These are phyloP conservation scores for Phylloscopus trochilus DNA, from an alignment of 2,113 vertebrate species.

Conservation along the genomic window DNA sequence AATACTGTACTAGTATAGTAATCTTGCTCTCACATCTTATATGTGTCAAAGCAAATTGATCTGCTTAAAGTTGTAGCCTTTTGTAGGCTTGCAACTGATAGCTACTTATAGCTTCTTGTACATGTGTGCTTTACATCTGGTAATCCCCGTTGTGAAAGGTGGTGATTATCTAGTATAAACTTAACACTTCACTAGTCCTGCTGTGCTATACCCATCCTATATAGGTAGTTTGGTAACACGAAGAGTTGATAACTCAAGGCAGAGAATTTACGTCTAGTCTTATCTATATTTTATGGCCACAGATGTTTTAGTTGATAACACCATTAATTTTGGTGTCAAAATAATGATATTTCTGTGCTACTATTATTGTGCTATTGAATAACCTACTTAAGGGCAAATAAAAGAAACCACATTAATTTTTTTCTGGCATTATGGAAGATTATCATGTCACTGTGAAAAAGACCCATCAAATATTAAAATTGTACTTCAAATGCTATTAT, in stretches of 20 bases:
- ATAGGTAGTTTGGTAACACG: neutral
- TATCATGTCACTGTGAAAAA: neutral
- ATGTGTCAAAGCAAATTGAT: neutral
- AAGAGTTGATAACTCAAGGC: neutral
- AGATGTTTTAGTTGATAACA: neutral
- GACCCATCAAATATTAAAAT: neutral
- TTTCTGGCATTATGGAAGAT: neutral
- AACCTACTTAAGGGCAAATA: neutral
- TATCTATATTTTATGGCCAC: neutral
- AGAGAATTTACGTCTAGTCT: neutral
- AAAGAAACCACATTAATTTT: neutral
- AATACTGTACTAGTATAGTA: neutral
- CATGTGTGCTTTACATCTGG: neutral
- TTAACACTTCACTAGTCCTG: neutral
- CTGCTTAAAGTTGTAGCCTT: neutral
- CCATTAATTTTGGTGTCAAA: neutral
- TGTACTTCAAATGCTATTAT: neutral
- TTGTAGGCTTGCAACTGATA: neutral
- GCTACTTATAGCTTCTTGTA: neutral
- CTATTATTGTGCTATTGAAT: neutral
- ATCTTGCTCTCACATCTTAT: neutral
- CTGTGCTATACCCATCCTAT: neutral
- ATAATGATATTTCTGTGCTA: neutral
- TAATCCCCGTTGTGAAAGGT: neutral
- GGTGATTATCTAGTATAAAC: neutral